Evolutionary conservation across 2,113 vertebrate species (phyloP), one percentile per base, ranked within the genome.

Genomic region (Caranx ignobilis): DNA sequence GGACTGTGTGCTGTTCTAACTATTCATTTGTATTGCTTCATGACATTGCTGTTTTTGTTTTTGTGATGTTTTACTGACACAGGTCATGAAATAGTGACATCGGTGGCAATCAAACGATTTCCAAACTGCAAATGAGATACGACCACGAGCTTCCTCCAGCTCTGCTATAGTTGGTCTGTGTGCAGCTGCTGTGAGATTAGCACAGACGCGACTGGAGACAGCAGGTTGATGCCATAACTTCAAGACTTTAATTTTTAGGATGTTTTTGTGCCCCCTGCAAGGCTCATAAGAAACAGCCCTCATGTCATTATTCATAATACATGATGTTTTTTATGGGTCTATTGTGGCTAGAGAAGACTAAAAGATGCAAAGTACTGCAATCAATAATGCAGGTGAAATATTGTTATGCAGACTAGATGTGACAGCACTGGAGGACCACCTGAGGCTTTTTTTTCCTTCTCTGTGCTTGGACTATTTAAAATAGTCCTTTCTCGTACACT

Each of bases 341-440:
- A 69, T 89, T 87, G 84, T 85, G 73, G 43, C 79, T 52, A 34
- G 32, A 74, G 70, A 62, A 67, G 73, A 78, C 74, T 79, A 67
- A 81, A 69, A 71, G 77, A 90, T 63, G 56, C 34, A 75, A 87
- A 81, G 77, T 54, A 52, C 71, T 11, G 37, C 77, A 71, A 93
- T 93, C 87, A 92, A 92, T 92, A 93, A 94, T 92, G 83, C 84
- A 93, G 79, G 85, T 89, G 77, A 86, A 72, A 81, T 88, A 87
- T 90, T 67, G 83, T 72, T 74, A 87, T 76, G 77, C 76, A 77
- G 79, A 88, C 70, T 0, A 71, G 88, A 91, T 82, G 82, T 87
- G 88, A 83, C 92, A 85, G 86, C 60, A n/a, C 79, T 43, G 31
- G 56, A 26, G 0, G 75, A 80, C 71, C 78, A 87, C 84, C 72